Evolutionary conservation across 2,797 vertebrate genomes (phyloP).

Genomic region (Notolabrus celidotus): DNA sequence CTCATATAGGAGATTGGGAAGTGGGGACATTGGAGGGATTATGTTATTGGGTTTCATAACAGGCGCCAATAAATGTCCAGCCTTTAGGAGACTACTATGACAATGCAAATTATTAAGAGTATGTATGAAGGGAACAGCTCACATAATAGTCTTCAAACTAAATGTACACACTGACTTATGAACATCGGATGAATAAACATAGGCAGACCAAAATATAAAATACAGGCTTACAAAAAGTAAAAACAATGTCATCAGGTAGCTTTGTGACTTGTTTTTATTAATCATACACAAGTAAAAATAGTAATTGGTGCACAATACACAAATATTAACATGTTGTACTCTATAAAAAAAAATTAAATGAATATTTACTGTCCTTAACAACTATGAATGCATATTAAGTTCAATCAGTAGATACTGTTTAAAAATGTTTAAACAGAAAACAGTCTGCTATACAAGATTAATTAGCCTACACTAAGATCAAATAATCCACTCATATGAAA

Average conservation of each 20-base stretch:
- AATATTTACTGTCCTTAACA: slow-evolving; percentile 20
- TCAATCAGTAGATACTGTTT: no score
- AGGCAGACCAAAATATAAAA: background rate
- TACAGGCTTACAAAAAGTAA: background rate
- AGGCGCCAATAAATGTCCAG: slow-evolving; percentile 72
- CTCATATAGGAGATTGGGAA: slow-evolving; percentile 68
- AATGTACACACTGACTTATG: background rate
- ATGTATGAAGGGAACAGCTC: slow-evolving; percentile 31
- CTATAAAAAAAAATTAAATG: slow-evolving; percentile 4
- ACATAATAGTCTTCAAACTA: slow-evolving; percentile 33
- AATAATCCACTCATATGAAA: slow-evolving; percentile 23
- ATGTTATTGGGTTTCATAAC: slow-evolving; percentile 82
- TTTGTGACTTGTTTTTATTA: slow-evolving; percentile 61
- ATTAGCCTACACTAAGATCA: slow-evolving; percentile 14
- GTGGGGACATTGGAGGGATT: slow-evolving; percentile 68
- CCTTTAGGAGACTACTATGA: slow-evolving; percentile 42
- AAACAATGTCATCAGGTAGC: slow-evolving; percentile 8
- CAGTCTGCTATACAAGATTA: slow-evolving; percentile 29
- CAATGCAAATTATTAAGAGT: slow-evolving; percentile 36
- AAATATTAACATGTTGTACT: slow-evolving; percentile 19
- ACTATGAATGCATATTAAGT: slow-evolving; percentile 8
- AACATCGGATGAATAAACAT: background rate
- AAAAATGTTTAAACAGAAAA: slow-evolving; percentile 11
- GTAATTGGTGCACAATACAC: slow-evolving; percentile 21
- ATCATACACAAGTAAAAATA: slow-evolving; percentile 58